Conservation (phyloP, 1,140 invertebrate genomes). For the Schlechtendalia chinensis region DNA sequence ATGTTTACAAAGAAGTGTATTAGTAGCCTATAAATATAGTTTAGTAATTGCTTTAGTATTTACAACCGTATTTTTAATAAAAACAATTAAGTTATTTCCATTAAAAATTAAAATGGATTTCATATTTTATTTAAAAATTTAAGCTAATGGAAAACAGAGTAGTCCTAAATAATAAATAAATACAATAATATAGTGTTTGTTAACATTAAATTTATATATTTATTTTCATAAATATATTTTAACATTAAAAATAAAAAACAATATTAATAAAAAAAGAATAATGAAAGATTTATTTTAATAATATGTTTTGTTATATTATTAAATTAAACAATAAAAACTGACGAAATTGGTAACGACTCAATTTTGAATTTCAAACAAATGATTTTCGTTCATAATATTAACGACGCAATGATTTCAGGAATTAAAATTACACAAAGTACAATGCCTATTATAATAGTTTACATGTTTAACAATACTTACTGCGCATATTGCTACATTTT, state of each 20-base stretch:
- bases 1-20: constrained; percentile 42
- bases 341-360: constrained; percentile 9
- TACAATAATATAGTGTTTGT: not conserved
- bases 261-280: constrained; percentile 5
- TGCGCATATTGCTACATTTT: constrained; percentile 10
- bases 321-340: constrained; percentile 2
- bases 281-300: not conserved
- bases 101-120: constrained; percentile 13
- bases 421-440: constrained; percentile 13
- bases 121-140: constrained; percentile 10
- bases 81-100: constrained; percentile 1
- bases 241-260: constrained; percentile 32
- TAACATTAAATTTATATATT: constrained; percentile 12
- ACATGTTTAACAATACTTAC: constrained; percentile 18
- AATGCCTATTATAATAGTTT: not conserved
- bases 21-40: constrained; percentile 28
- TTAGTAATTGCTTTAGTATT: constrained; percentile 27
- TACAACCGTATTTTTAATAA: constrained; percentile 20
- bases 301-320: not conserved
- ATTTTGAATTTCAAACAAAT: constrained; percentile 13
- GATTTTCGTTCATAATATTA: not conserved
- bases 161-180: constrained; percentile 33
- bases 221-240: constrained; percentile 21
- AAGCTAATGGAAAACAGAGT: constrained; percentile 37
- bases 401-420: not conserved